Evolutionary conservation across 2,888 invertebrate genomes (phyloP).

Genomic region (Hedya salicella): DNA sequence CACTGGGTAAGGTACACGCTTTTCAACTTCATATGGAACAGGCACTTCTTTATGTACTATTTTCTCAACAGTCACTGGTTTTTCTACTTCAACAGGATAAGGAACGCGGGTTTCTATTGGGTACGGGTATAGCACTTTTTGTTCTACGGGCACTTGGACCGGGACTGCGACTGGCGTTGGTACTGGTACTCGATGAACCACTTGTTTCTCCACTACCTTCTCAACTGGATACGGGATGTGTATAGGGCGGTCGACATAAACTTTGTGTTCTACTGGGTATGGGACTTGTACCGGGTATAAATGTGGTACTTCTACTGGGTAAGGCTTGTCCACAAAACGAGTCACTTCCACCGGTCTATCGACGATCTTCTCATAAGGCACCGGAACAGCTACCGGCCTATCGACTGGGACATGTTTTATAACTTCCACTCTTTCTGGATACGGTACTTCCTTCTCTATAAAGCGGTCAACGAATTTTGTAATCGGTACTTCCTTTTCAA

Average conservation of each 20-base stretch:
- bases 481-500: constrained; percentile 77
- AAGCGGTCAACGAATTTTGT: constrained; percentile 76
- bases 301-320: constrained; percentile 81
- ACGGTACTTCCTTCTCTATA: constrained; percentile 76
- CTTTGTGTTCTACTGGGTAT: constrained; percentile 79
- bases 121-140: constrained; percentile 68
- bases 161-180: constrained; percentile 78
- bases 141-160: constrained; percentile 68
- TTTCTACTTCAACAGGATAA: constrained; percentile 76
- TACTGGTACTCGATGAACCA: constrained; percentile 69
- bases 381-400: constrained; percentile 74
- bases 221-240: constrained; percentile 81
- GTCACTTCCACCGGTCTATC: constrained; percentile 83
- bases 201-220: constrained; percentile 81
- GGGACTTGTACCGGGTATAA: constrained; percentile 69
- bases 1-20: constrained; percentile 75
- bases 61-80: constrained; percentile 66
- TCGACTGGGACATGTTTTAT: constrained; percentile 69
- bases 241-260: constrained; percentile 81
- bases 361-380: constrained; percentile 80
- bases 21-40: constrained; percentile 82
- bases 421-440: constrained; percentile 72
- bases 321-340: constrained; percentile 84
- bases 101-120: constrained; percentile 74
- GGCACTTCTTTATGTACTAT: constrained; percentile 75